Percentiles rank a stretch among this genome's conserved stretches.
Conservation (phyloP, 2,113 vertebrate genomes). For the Melanerpes formicivorus region DNA sequence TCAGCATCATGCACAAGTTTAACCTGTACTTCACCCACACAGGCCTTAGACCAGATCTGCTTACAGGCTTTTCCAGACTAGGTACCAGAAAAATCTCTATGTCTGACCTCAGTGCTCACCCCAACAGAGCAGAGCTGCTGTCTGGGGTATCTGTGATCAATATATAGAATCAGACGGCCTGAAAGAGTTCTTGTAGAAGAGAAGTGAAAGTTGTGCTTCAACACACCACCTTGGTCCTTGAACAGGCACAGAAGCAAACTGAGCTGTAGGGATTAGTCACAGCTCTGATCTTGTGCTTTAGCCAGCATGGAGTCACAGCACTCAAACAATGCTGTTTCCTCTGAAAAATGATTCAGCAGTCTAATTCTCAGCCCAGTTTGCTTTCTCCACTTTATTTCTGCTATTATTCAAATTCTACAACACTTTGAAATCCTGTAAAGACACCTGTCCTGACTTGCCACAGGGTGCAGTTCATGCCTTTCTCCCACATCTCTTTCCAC, state of each 20-base stretch:
- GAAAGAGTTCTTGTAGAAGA: background rate
- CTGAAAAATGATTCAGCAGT: background rate
- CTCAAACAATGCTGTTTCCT: background rate
- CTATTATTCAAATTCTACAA: background rate
- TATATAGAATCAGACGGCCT: background rate
- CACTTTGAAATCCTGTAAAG: background rate
- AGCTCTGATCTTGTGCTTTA: background rate
- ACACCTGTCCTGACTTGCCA: background rate
- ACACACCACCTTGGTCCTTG: background rate
- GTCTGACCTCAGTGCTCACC: background rate
- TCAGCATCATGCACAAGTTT: background rate
- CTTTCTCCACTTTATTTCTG: background rate
- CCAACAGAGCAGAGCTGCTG: background rate
- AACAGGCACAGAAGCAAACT: background rate
- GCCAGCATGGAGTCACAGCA: background rate
- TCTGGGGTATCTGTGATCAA: background rate
- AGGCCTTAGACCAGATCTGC: background rate
- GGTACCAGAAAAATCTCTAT: background rate
- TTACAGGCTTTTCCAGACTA: background rate
- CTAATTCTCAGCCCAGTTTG: background rate
- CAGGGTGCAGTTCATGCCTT: background rate
- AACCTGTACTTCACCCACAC: background rate
- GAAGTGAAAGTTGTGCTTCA: background rate
- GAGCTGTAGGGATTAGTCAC: background rate
- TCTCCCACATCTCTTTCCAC: background rate